A percentile compares a stretch with the other conserved stretches of the same genome.
Evolutionary conservation across 2,113 vertebrate species (phyloP).

Genomic region (Vulpes ferrilata): DNA sequence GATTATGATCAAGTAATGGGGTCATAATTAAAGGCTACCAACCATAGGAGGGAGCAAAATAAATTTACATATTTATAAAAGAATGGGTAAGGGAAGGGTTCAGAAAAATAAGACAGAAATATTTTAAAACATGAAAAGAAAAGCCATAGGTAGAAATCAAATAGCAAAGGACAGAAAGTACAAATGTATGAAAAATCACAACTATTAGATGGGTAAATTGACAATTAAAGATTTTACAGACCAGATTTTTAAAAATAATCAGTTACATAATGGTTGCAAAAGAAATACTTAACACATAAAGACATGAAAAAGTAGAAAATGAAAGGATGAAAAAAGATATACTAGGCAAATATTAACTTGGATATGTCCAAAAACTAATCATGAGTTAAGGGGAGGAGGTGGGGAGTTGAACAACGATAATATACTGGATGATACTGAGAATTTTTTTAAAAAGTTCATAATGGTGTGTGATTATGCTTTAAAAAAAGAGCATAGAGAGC

Average conservation of each 20-base stretch:
- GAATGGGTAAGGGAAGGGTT: not conserved
- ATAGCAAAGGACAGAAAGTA: slow-evolving; percentile 25
- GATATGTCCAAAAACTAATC: not conserved
- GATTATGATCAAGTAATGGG: not conserved
- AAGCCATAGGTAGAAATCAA: not conserved
- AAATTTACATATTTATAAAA: slow-evolving; percentile 26
- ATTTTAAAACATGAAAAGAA: slow-evolving; percentile 21
- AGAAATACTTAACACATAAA: slow-evolving; percentile 21
- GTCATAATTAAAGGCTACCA: not conserved
- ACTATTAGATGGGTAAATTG: not conserved
- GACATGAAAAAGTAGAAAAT: slow-evolving; percentile 11
- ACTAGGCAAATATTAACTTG: slow-evolving; percentile 25
- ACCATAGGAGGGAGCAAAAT: not conserved
- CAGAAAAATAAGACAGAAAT: not conserved
- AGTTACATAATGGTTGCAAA: not conserved
- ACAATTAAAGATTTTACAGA: not conserved
- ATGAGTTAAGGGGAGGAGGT: not conserved
- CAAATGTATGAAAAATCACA: slow-evolving; percentile 35
- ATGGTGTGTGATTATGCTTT: not conserved
- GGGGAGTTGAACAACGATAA: not conserved
- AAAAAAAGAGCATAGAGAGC: not conserved
- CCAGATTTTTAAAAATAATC: not conserved
- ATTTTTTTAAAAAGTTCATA: not conserved
- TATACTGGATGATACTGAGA: not conserved
- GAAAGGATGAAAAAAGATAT: slow-evolving; percentile 18